Percentiles rank a stretch among this genome's conserved stretches.
Evolutionary conservation across 2,888 invertebrate genomes (phyloP).

Genomic region (Phyllotreta cruciferae): DNA sequence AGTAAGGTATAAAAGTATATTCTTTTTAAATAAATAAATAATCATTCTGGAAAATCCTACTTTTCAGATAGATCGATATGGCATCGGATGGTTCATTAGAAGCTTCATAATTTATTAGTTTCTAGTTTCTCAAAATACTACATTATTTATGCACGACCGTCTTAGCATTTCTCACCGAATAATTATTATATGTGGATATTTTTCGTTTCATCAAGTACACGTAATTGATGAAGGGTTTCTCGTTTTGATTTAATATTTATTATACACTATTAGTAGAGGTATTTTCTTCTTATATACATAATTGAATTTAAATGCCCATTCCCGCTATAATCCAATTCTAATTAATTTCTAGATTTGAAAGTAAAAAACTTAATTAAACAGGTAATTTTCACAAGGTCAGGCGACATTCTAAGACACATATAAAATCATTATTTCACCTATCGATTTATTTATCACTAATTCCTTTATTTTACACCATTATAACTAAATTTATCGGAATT

Average conservation of each 20-base stretch:
- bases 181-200: constrained; percentile 1
- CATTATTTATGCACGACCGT: constrained; percentile 2
- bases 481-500: no score
- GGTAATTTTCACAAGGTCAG: no score
- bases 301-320: no score
- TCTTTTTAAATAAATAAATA: neutral
- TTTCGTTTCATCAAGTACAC: neutral
- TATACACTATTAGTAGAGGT: neutral
- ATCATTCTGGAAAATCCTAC: constrained; percentile 9
- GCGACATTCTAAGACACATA: no score
- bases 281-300: no score
- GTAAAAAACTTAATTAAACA: no score
- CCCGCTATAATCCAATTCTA: no score
- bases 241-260: neutral
- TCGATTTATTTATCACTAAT: no score
- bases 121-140: constrained; percentile 1
- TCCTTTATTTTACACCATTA: no score
- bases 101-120: constrained; percentile 5
- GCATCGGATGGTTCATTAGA: neutral
- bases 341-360: no score
- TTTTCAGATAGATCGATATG: constrained; percentile 10
- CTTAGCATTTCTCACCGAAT: neutral
- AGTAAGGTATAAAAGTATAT: no score
- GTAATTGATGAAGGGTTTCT: neutral
- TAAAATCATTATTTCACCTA: no score